A percentile compares a stretch with the other conserved stretches of the same genome.
Conservation (phyloP, 2,113 vertebrate genomes). For the Columba livia region DNA sequence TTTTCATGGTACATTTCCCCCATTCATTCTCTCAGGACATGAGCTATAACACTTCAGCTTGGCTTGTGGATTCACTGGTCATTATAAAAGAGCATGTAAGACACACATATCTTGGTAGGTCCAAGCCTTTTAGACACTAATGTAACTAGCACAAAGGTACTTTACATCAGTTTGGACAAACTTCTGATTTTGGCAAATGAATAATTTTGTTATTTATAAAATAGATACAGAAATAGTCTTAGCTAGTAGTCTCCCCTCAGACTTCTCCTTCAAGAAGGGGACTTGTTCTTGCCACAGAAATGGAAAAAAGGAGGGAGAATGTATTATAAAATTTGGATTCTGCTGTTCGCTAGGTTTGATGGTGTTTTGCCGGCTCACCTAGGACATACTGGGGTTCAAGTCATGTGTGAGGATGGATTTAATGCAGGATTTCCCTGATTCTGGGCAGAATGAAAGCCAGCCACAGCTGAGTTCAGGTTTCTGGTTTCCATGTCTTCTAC, state of each 20-base stretch:
- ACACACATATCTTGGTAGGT: neutral
- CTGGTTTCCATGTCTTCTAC: neutral
- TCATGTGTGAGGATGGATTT: neutral
- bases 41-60: neutral
- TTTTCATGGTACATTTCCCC: neutral
- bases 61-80: neutral
- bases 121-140: neutral
- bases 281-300: neutral
- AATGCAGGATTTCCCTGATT: neutral
- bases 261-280: neutral
- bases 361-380: neutral
- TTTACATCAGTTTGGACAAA: neutral
- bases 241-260: neutral
- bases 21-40: neutral
- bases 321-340: neutral
- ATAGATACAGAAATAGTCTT: neutral
- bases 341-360: neutral
- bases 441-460: neutral
- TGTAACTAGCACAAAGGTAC: neutral
- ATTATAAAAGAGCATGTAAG: neutral
- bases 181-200: neutral
- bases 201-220: neutral
- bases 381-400: neutral
- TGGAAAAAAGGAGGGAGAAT: neutral
- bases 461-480: neutral